phyloP scores from a whole-genome alignment of 2,113 vertebrate species.

The Hippoglossus stenolepis region DNA sequence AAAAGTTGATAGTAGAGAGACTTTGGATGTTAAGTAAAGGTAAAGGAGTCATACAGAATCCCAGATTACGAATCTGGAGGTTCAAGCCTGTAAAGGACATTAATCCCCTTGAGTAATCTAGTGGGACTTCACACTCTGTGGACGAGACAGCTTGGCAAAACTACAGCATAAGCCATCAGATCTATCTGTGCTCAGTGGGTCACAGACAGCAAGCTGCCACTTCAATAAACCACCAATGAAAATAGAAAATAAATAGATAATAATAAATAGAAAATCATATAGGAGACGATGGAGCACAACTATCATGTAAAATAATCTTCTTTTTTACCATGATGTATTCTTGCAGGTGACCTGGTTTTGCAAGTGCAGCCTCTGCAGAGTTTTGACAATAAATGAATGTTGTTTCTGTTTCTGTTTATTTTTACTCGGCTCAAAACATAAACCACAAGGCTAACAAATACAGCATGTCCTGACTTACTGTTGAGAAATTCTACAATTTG shows the following conservation, averaged over 20 bases:
- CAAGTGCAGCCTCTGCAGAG: too few relatives aligned
- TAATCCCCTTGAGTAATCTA: conserved; percentile 39
- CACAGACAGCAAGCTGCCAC: background rate
- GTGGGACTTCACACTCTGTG: conserved; percentile 10
- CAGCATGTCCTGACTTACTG: background rate
- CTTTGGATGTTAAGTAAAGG: background rate
- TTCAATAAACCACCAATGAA: background rate
- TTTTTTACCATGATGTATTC: background rate
- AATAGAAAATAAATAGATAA: background rate
- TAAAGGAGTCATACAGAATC: conserved; percentile 8
- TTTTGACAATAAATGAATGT: background rate
- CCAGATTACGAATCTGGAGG: conserved; percentile 16
- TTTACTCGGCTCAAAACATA: background rate
- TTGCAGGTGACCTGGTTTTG: background rate
- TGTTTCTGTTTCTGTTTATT: too few relatives aligned
- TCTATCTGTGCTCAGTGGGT: conserved; percentile 11
- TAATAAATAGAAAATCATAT: background rate
- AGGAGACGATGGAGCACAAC: background rate
- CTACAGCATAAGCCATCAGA: conserved; percentile 9
- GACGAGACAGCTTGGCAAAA: conserved; percentile 8
- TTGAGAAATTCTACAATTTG: background rate
- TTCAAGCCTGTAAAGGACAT: conserved; percentile 42
- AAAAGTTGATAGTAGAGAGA: background rate
- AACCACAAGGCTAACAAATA: background rate
- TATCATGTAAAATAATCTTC: background rate